phyloP scores from a whole-genome alignment of 2,797 vertebrate species.

The Anniella stebbinsi region DNA sequence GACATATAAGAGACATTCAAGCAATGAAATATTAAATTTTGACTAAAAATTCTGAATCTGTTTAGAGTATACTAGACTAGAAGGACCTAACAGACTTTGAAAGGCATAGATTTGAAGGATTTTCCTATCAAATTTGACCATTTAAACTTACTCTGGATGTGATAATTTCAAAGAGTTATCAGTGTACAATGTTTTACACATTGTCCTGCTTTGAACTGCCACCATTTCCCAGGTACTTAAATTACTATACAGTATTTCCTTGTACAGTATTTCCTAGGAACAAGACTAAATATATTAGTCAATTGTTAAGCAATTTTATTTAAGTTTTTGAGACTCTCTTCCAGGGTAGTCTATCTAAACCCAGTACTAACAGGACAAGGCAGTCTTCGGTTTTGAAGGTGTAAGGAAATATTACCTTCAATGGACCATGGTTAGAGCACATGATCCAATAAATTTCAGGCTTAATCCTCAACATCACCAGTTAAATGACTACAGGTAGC shows the following conservation, averaged over 20 bases:
- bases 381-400: not conserved
- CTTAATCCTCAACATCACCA: not conserved
- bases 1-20: not conserved
- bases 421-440: not conserved
- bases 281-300: not conserved
- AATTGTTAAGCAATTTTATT: not conserved
- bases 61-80: not conserved
- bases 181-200: no score
- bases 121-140: not conserved
- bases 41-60: not conserved
- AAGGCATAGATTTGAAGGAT: not conserved
- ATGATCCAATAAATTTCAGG: not conserved
- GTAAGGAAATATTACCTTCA: not conserved
- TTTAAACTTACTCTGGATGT: not conserved
- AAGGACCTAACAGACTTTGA: not conserved
- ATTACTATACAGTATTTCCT: not conserved
- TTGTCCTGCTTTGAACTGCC: not conserved
- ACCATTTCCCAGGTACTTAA: not conserved
- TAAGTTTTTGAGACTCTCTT: not conserved
- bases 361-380: not conserved
- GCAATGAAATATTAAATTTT: not conserved
- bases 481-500: not conserved
- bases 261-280: not conserved
- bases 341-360: not conserved
- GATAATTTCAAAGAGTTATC: not conserved